Evolutionary conservation across 1,140 invertebrate genomes (phyloP).

Genomic region (Drepana arcuata): DNA sequence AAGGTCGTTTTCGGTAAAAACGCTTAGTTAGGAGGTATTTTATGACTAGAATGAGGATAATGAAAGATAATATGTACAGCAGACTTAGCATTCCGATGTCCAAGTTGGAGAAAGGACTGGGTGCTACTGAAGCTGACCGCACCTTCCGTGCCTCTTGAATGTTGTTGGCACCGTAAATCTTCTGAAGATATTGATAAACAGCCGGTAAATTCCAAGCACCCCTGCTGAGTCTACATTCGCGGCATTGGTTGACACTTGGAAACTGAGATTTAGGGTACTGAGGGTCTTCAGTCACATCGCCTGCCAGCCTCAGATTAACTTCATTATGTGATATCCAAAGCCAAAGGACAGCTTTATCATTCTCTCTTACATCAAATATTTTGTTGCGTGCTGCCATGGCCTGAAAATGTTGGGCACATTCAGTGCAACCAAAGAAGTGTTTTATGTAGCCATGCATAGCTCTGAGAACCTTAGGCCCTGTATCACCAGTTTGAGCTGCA

Average conservation of each 20-base stretch:
- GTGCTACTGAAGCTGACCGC: slow-evolving; percentile 18
- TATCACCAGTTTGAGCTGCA: slow-evolving; percentile 57
- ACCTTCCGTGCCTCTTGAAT: slow-evolving; percentile 59
- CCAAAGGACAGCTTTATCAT: slow-evolving; percentile 89
- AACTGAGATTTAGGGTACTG: slow-evolving; percentile 92
- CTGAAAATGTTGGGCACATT: slow-evolving; percentile 92
- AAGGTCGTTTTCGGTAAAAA: slow-evolving; percentile 79
- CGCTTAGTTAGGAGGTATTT: slow-evolving; percentile 81
- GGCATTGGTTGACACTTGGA: slow-evolving; percentile 81
- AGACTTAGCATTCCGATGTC: slow-evolving; percentile 65
- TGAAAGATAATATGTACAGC: slow-evolving; percentile 68
- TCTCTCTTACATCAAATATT: slow-evolving; percentile 77
- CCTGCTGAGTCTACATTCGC: slow-evolving; percentile 75
- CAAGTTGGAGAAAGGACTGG: slow-evolving; percentile 51
- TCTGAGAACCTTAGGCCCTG: slow-evolving; percentile 78
- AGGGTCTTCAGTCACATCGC: slow-evolving; percentile 93
- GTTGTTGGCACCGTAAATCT: slow-evolving; percentile 77
- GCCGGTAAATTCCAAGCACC: slow-evolving; percentile 79
- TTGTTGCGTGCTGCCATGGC: slow-evolving; percentile 80
- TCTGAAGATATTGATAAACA: slow-evolving; percentile 83
- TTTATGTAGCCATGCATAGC: slow-evolving; percentile 92
- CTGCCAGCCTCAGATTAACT: slow-evolving; percentile 90
- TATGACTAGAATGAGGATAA: slow-evolving; percentile 78
- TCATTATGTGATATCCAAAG: slow-evolving; percentile 96
- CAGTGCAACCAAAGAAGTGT: slow-evolving; percentile 94